Evolutionary conservation across 2,113 vertebrate genomes (phyloP), one percentile per base, ranked within the genome.

Genomic region (Aegotheles bennettii): DNA sequence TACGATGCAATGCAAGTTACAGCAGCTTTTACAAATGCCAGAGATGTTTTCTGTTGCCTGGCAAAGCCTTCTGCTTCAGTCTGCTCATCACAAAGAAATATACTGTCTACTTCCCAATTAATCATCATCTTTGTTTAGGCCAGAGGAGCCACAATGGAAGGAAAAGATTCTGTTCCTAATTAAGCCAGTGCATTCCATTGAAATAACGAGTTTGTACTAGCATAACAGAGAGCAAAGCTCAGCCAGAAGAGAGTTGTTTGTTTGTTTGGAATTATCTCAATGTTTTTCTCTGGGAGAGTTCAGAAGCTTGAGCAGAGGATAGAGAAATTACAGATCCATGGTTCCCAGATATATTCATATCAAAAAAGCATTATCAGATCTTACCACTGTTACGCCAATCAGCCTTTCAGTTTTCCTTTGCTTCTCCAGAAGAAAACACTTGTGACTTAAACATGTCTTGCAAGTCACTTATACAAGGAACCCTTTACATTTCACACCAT

Each of bases 151-250:
- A 94, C 86, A 96, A 78, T 96, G 93, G 80, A 95, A 94, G 88
- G 73, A 92, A n/a, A 75, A 93, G 84, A 96, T 81, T 96, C 94
- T 96, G 88, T 93, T 96, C 93, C 84, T 92, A 96, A 95, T 95
- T 96, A 97, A 96, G 68, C 64, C 56, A 79, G 61, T 42, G 69
- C 94, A 96, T 96, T 96, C 95, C 92, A 86, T 92, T 94, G 87
- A 84, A 95, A 95, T 90, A 97, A 95, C 65, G 6, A 95, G 93
- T 78, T 93, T 84, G 86, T 92, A 90, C 93, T 90, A 94, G 90
- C 84, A 75, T 79, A 96, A 82, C 83, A 95, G 65, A 94, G 67
- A 89, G 73, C 73, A 89, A 61, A 95, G 86, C 86, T 93, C 85
- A 96, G 76, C 69, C 90, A 93, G 81, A 90, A 89, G 5, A 76